Conservation (phyloP, 2,797 vertebrate species). For the Leptatherina wallacei region DNA sequence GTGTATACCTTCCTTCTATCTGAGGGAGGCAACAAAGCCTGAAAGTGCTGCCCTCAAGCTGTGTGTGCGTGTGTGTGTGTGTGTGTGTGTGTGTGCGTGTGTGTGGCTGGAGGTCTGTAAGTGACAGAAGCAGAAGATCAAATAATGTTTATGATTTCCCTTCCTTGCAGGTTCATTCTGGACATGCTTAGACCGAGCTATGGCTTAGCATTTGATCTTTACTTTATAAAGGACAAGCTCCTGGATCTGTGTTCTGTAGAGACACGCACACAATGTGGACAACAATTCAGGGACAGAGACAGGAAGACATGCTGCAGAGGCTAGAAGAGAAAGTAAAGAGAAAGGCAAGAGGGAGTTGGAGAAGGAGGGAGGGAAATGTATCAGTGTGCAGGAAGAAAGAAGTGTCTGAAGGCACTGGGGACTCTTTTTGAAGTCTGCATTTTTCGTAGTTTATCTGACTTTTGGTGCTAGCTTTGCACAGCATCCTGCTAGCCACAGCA, state of each 20-base stretch:
- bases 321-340: conserved; percentile 7
- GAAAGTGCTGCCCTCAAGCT: conserved; percentile 78
- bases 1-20: conserved; percentile 68
- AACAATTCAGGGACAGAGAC: conserved; percentile 47
- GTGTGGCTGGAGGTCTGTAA: conserved; percentile 69
- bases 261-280: conserved; percentile 57
- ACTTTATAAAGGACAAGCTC: conserved; percentile 44
- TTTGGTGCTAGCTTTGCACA: conserved; percentile 33
- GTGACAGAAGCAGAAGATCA: conserved; percentile 74
- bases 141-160: conserved; percentile 75
- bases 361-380: conserved; percentile 35
- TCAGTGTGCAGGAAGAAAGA: conserved; percentile 36
- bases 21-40: conserved; percentile 70
- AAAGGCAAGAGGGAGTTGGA: conserved; percentile 20
- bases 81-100: conserved; percentile 66
- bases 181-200: conserved; percentile 59
- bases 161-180: conserved; percentile 69
- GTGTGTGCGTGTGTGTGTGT: conserved; percentile 61
- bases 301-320: conserved; percentile 33
- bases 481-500: conserved; percentile 39
- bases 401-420: conserved; percentile 46
- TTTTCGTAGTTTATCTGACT: conserved; percentile 59
- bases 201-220: conserved; percentile 71
- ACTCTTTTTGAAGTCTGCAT: conserved; percentile 63
- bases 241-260: conserved; percentile 62